Evolutionary conservation across 2,113 vertebrate species (phyloP), one percentile per base, ranked within the genome.

Genomic region (Neopipo cinnamomea): DNA sequence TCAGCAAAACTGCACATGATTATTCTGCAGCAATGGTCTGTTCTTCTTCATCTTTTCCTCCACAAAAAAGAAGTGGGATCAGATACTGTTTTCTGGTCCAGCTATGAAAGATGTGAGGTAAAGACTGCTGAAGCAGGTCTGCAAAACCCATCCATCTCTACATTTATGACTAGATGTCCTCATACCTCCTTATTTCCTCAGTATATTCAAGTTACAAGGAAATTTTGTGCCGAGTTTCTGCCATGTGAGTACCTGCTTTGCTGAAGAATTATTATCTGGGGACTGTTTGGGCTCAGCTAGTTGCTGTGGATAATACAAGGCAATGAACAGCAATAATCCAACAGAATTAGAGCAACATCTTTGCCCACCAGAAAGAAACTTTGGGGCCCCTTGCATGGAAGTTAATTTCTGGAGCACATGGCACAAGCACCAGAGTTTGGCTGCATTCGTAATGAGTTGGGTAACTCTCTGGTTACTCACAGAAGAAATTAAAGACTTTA

Each of bases 251-350:
- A 6, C 31, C 42, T 65, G 23, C 81, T 71, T 78, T 84, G 16
- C 68, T 72, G n/a, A 41, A 27, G 44, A n/a, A 25, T 86, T 73
- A 31, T 20, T 68, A 14, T 7, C 19, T 49, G 44, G 72, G 39
- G 44, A 49, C 33, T 37, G 31, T 56, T 81, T 7, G 14, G 20
- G 7, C 77, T 70, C n/a, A 39, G 1, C 61, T 84, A 4, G n/a
- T 77, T 66, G 37, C 47, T 61, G 16, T 37, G 46, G 19, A 17
- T 18, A 47, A 59, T 35, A 20, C 2, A 1, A 49, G 23, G 19
- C 62, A 50, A 61, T 1, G 0, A 49, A 22, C 3, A 77, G 27
- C 22, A 73, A 4, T 42, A 59, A 35, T 1, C 2, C 37, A 50
- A 4, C 39, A 35, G 41, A 41, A 17, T 58, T 66, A 49, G 24